Evolutionary conservation across 2,797 vertebrate genomes (phyloP).

Genomic region (Danio albolineatus): DNA sequence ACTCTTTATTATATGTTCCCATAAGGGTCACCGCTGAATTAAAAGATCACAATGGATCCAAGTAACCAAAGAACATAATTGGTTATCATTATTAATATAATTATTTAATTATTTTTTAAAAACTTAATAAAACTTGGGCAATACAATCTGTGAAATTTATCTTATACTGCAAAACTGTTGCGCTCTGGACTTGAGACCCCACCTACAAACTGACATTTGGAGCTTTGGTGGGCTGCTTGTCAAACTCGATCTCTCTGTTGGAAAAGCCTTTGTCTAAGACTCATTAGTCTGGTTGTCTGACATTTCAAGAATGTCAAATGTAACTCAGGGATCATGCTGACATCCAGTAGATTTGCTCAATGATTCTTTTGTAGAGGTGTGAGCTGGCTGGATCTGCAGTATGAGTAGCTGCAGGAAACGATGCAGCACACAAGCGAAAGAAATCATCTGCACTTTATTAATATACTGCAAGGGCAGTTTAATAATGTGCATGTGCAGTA

Average conservation of each 20-base stretch:
- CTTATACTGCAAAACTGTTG: not conserved
- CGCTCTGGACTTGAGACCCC: constrained; percentile 7
- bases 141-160: not conserved
- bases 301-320: constrained; percentile 80
- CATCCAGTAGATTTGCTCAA: constrained; percentile 73
- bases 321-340: constrained; percentile 69
- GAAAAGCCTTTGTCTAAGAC: constrained; percentile 49
- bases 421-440: not conserved
- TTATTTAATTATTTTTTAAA: no score
- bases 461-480: constrained; percentile 9
- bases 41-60: not conserved
- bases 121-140: not conserved
- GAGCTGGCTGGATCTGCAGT: constrained; percentile 4
- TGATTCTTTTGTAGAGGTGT: constrained; percentile 69
- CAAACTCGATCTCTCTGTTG: constrained; percentile 26
- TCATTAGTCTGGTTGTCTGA: constrained; percentile 73
- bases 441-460: constrained; percentile 1
- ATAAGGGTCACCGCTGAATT: no score
- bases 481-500: constrained; percentile 15
- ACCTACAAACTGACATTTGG: constrained; percentile 56
- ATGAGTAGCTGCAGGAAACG: not conserved
- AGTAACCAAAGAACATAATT: not conserved
- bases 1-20: not conserved
- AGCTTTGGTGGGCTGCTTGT: constrained; percentile 17
- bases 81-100: not conserved